These are phyloP conservation scores for Fregata magnificens DNA, from an alignment of 2,113 vertebrate genomes.

Conservation along the genomic window DNA sequence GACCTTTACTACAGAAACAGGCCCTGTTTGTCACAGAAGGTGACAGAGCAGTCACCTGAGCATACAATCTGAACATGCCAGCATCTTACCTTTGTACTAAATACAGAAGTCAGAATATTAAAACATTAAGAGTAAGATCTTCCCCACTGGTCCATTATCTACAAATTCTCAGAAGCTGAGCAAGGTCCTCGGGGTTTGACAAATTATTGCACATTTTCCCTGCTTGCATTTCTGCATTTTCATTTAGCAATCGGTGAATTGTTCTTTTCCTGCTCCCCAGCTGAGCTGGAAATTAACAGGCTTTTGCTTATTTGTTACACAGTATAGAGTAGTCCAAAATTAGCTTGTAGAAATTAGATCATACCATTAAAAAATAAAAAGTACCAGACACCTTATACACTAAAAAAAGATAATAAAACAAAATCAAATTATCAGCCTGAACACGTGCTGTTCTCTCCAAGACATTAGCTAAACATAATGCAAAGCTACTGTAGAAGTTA, in stretches of 20 bases:
- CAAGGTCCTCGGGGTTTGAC: background rate
- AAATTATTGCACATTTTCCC: background rate
- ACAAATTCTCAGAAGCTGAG: background rate
- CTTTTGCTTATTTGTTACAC: background rate
- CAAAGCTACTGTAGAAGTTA: background rate
- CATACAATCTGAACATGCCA: background rate
- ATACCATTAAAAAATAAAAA: background rate
- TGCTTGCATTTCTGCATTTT: background rate
- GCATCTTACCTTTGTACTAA: background rate
- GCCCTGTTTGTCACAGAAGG: background rate
- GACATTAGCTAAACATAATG: background rate
- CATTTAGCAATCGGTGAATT: accelerated
- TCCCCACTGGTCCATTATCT: background rate
- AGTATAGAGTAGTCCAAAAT: background rate
- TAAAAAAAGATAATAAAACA: background rate
- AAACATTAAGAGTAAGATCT: background rate
- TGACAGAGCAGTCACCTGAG: background rate
- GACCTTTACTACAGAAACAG: background rate
- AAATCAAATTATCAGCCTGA: background rate
- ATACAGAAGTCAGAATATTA: background rate
- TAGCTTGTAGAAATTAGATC: background rate
- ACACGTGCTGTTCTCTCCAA: background rate
- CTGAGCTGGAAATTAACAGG: background rate
- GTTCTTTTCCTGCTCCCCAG: background rate
- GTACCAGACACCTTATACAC: background rate